These are phyloP conservation scores for Pygocentrus nattereri DNA, from an alignment of 2,797 vertebrate species.

Conservation along the genomic window DNA sequence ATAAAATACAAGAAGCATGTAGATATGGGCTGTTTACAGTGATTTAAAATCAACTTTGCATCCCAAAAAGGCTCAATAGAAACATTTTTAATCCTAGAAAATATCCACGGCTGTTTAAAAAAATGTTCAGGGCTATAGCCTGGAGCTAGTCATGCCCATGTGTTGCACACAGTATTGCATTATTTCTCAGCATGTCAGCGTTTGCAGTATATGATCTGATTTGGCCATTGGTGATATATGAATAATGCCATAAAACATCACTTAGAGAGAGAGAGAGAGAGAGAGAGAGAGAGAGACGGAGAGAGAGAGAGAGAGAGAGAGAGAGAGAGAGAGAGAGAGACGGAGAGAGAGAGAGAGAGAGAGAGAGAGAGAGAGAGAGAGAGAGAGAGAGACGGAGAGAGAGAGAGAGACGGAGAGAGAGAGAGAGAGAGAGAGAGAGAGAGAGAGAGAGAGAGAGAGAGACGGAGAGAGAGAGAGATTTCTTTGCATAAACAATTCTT, in stretches of 20 bases:
- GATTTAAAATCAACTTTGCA: too few relatives aligned
- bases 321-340: not conserved
- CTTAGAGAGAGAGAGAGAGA: not conserved
- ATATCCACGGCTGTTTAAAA: too few relatives aligned
- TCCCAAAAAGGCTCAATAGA: too few relatives aligned
- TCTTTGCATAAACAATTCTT: conserved; percentile 44
- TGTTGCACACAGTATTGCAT: not conserved
- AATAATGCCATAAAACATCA: conserved; percentile 1
- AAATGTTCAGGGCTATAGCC: too few relatives aligned
- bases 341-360: not conserved
- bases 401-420: too few relatives aligned
- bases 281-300: not conserved
- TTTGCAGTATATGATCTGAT: not conserved
- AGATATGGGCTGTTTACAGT: too few relatives aligned
- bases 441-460: not conserved
- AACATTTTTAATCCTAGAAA: too few relatives aligned
- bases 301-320: not conserved
- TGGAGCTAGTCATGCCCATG: too few relatives aligned
- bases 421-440: not conserved
- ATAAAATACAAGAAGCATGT: too few relatives aligned
- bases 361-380: not conserved
- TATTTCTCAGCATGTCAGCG: not conserved
- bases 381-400: not conserved
- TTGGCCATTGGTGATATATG: not conserved
- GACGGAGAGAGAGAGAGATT: not conserved